These are phyloP conservation scores for Trichopria drosophilae DNA, from an alignment of 2,888 invertebrate genomes.

Conservation along the genomic window DNA sequence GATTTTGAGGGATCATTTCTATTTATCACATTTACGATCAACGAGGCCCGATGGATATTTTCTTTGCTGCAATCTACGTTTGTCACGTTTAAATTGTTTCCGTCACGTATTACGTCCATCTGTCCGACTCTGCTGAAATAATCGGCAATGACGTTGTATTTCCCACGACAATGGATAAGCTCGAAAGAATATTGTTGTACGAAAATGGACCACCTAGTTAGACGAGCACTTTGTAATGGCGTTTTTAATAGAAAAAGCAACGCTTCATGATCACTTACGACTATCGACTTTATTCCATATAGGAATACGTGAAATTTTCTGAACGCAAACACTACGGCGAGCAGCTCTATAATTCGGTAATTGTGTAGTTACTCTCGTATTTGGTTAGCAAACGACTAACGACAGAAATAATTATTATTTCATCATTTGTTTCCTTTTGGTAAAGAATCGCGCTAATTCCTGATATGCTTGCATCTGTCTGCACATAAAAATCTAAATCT, in stretches of 20 bases:
- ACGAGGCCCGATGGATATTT: no score
- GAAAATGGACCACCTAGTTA: constrained; percentile 11
- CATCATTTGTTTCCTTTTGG: constrained; percentile 2
- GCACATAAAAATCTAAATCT: no score
- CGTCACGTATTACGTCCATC: no score
- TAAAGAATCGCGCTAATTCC: constrained; percentile 13
- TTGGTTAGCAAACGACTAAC: constrained; percentile 5
- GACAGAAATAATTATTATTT: background rate
- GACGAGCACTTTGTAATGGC: constrained; percentile 4
- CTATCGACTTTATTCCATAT: background rate
- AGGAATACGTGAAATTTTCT: constrained; percentile 7
- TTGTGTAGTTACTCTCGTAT: constrained; percentile 1
- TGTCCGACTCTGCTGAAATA: no score
- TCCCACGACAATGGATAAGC: constrained; percentile 8
- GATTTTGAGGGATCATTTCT: no score
- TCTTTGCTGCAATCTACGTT: no score
- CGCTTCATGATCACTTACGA: constrained; percentile 12
- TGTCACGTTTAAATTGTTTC: no score
- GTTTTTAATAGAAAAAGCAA: constrained; percentile 8
- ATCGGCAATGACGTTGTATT: constrained; percentile 15
- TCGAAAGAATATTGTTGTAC: constrained; percentile 12
- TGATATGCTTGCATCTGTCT: background rate
- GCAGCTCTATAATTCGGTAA: no score
- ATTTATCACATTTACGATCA: no score
- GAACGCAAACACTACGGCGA: no score